Evolutionary conservation across 2,113 vertebrate species (phyloP), one percentile per base, ranked within the genome.

Genomic region (Ptilorrhoa leucosticta): DNA sequence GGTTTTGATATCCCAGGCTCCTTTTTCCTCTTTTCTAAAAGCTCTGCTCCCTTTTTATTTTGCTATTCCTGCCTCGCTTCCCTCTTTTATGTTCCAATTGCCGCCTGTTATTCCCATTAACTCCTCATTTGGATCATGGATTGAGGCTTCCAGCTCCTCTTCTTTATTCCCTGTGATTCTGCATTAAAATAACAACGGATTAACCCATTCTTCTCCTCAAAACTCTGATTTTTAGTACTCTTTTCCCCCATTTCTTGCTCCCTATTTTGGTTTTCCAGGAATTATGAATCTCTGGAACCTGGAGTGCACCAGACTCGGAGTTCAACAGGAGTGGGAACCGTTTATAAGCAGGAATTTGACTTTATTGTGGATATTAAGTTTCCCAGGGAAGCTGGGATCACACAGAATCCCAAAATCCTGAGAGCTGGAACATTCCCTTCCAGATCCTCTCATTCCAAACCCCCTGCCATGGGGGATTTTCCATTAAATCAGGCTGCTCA

Each of bases 251-350:
- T 64, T 39, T 81, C 69, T 31, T 53, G 37, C 13, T 31, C 28
- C 39, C 11, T 42, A 11, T 24, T 68, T n/a, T 3, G 44, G 15
- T 18, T 77, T 64, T 44, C 28, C 58, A 20, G 13, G 15, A 17
- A 68, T 51, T 64, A 3, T 2, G 28, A 64, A 64, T 47, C 11
- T 9, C 12, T 8, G 58, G 40, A 31, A 1, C 16, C 10, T 3
- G 77, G 12, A 22, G 23, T 0, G 10, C 13, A 1, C 13, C 39
- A 2, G 57, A 6, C 27, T 53, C 2, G 0, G 40, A 23, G 7
- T 28, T 27, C 23, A 39, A n/a, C 12, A 10, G 40, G 48, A 39
- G 4, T 15, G 58, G 40, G 58, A 11, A n/a, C 28, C n/a, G n/a
- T 84, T 85, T 30, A 7, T 3, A 9, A 24, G 13, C 30, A 48